A percentile compares a stretch with the other conserved stretches of the same genome.
These are phyloP conservation scores for Temnothorax unifasciatus DNA, from an alignment of 2,888 invertebrate species.

Conservation along the genomic window DNA sequence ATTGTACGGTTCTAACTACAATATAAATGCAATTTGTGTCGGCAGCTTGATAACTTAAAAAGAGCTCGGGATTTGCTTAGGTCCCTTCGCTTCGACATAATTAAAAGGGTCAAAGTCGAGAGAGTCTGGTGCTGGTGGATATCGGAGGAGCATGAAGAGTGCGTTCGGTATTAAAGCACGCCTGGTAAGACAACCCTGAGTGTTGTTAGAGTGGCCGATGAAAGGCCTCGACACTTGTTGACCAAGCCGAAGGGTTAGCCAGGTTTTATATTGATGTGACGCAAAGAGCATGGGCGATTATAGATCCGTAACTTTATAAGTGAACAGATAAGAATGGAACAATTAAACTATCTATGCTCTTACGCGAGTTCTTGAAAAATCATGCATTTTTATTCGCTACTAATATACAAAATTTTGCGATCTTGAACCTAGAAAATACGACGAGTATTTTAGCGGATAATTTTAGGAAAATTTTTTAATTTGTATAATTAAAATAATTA, in stretches of 20 bases:
- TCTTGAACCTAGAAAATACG: not conserved
- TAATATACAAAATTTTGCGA: not conserved
- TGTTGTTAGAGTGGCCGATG: constrained; percentile 65
- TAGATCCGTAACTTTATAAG: not conserved
- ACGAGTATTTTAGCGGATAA: not conserved
- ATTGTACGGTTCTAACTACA: not conserved
- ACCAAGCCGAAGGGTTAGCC: constrained; percentile 55
- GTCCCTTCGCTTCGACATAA: constrained; percentile 4
- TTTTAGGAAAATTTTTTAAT: not conserved
- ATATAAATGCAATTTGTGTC: constrained; percentile 13
- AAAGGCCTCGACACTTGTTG: constrained; percentile 73
- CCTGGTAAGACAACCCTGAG: constrained; percentile 61
- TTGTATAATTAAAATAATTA: constrained; percentile 2
- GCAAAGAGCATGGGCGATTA: not conserved
- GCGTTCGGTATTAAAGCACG: constrained; percentile 24
- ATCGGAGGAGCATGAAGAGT: constrained; percentile 27
- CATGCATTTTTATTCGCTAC: not conserved
- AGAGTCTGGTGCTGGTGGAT: constrained; percentile 28
- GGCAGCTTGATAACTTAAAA: constrained; percentile 20
- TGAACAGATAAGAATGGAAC: not conserved
- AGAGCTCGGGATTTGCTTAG: not conserved
- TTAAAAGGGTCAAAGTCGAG: constrained; percentile 51
- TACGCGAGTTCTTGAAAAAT: not conserved
- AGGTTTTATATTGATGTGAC: constrained; percentile 10
- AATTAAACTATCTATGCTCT: not conserved